Base-by-base conservation (phyloP, 2,888 invertebrate species). In the Polymixis flavicincta region DNA sequence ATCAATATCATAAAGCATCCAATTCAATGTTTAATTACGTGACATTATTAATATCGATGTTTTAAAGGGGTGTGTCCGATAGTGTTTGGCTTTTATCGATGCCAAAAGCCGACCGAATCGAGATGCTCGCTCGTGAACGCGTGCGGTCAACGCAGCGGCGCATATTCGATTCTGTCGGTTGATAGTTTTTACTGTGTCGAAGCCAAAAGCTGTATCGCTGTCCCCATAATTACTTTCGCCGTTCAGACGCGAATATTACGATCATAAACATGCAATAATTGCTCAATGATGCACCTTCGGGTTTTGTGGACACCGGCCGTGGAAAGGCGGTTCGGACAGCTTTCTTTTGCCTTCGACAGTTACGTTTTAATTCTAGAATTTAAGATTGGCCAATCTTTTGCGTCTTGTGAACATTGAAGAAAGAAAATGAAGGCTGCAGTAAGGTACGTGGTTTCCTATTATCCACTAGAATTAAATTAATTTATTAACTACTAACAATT, bases 301-400 rank as follows among this genome's bases (percentile, higher is more conserved):
- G 86, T 91, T n/a, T 89, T 88, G 83, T 69, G 85, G 76, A 84
- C 81, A 77, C 83, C 86, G 88, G 83, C 88, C 78, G 85, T 81
- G 84, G 78, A 87, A 84, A 87, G 87, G 87, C 87, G 88, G 85
- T 86, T 67, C 87, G 85, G 78, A 80, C 91, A 91, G 91, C 93
- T 95, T 95, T 93, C 93, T 94, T 95, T 95, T 94, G 93, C 92
- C 92, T 89, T 91, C 93, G 93, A 92, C 88, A 84, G 82, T 88
- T 85, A 89, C 86, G 88, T 88, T 89, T 89, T 88, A 90, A 86
- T 84, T 86, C 87, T 94, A 93, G 92, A 91, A 89, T 85, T 80
- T 94, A 95, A 95, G 94, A 93, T 95, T 95, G 95, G 95, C 95
- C 95, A 95, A 95, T 95, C 93, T 90, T 91, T 91, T 84, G 89